These are phyloP conservation scores for Noctua comes DNA, from an alignment of 2,888 invertebrate species.

Conservation along the genomic window DNA sequence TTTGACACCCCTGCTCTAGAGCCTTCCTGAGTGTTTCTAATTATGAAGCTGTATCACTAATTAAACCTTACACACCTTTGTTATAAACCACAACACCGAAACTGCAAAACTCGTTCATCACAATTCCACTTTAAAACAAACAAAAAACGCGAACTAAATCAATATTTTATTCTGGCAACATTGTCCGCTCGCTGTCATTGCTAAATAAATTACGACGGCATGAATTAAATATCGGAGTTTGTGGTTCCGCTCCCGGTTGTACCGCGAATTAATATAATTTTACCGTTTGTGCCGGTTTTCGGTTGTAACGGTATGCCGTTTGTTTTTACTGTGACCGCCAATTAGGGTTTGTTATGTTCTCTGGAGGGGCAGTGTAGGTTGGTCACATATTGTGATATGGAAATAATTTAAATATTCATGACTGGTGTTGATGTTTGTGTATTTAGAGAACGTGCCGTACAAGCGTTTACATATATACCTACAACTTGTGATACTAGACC, in stretches of 20 bases:
- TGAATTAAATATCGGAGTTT: slow-evolving; percentile 70
- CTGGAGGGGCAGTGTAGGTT: slow-evolving; percentile 19
- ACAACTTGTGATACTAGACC: background rate
- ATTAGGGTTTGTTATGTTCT: slow-evolving; percentile 43
- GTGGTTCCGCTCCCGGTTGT: slow-evolving; percentile 55
- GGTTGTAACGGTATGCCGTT: slow-evolving; percentile 38
- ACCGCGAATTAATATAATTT: slow-evolving; percentile 65
- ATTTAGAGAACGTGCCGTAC: background rate
- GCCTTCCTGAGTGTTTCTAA: too few species aligned
- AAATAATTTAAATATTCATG: slow-evolving; percentile 18
- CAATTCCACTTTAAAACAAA: slow-evolving; percentile 51
- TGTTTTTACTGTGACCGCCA: slow-evolving; percentile 56
- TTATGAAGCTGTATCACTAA: background rate
- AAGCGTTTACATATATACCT: background rate
- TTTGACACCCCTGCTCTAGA: too few species aligned
- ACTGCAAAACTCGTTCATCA: slow-evolving; percentile 40
- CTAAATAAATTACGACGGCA: slow-evolving; percentile 71
- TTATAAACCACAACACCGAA: slow-evolving; percentile 18
- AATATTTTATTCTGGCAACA: slow-evolving; percentile 61
- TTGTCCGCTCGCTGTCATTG: slow-evolving; percentile 58
- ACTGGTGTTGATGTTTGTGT: background rate
- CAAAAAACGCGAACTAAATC: slow-evolving; percentile 58
- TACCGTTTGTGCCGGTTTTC: slow-evolving; percentile 48
- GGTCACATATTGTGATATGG: slow-evolving; percentile 18
- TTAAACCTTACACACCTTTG: background rate